These are phyloP conservation scores for Lathronympha strigana DNA, from an alignment of 2,888 invertebrate species.

Conservation along the genomic window DNA sequence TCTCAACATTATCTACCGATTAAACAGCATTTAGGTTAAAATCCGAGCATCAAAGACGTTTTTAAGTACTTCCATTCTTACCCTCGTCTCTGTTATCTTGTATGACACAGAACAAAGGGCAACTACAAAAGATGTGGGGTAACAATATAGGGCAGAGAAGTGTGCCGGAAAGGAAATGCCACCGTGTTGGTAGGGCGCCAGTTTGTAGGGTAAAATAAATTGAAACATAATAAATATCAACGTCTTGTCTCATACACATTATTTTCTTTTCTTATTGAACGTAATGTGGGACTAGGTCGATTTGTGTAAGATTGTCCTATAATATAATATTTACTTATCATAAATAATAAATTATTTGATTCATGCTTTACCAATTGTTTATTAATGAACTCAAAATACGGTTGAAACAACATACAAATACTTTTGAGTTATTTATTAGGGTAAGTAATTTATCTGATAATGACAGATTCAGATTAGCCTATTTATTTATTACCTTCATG, in stretches of 20 bases:
- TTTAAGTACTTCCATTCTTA: background rate
- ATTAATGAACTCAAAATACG: no score
- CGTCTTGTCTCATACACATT: no score
- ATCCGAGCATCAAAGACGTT: background rate
- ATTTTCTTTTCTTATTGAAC: no score
- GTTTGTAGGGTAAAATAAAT: background rate
- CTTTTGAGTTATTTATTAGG: no score
- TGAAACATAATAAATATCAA: no score
- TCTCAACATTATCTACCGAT: no score
- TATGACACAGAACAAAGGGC: slow-evolving; percentile 6
- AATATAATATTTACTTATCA: no score
- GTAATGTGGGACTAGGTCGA: no score
- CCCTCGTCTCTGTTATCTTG: slow-evolving; percentile 3
- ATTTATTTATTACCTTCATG: background rate
- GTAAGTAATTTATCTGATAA: background rate
- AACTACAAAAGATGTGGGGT: slow-evolving; percentile 25
- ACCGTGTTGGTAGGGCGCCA: slow-evolving; percentile 14
- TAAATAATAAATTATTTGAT: no score
- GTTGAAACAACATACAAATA: no score
- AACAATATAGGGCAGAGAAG: slow-evolving; percentile 30
- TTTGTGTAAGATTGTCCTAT: no score
- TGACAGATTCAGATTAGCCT: background rate
- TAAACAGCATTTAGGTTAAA: background rate
- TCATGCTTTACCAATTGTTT: no score
- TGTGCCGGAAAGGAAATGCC: slow-evolving; percentile 29